Evolutionary conservation across 2,113 vertebrate species (phyloP).

Genomic region (Sula dactylatra): DNA sequence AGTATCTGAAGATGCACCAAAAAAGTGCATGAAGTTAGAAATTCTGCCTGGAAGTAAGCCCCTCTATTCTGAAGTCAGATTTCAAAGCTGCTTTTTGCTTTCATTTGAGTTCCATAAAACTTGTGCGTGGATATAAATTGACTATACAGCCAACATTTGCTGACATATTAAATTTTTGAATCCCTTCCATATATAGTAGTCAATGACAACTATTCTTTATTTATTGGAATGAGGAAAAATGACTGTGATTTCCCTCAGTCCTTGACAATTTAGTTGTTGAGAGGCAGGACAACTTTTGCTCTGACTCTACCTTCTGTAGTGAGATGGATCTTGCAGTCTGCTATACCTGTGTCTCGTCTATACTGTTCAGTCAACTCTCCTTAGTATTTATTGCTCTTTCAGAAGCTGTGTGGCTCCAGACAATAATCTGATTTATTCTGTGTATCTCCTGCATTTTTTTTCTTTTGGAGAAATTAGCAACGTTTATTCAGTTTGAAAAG

Average conservation of each 20-base stretch:
- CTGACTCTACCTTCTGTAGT: background rate
- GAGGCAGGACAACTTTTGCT: background rate
- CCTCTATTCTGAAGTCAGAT: background rate
- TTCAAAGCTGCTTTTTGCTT: background rate
- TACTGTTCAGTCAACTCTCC: background rate
- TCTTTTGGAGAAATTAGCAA: background rate
- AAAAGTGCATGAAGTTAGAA: background rate
- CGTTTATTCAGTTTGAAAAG: background rate
- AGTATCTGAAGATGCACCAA: background rate
- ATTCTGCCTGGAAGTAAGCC: background rate
- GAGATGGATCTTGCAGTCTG: background rate
- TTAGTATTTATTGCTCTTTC: background rate
- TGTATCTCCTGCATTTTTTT: background rate
- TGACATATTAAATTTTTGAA: background rate
- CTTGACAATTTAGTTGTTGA: background rate
- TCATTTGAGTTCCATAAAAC: background rate
- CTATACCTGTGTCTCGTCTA: background rate
- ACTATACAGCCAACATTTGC: background rate
- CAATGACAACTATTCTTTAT: background rate
- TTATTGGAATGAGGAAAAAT: background rate
- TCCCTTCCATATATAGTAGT: background rate
- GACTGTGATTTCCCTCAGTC: background rate
- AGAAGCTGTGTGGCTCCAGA: background rate
- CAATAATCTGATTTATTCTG: background rate
- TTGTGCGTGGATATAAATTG: background rate